These are phyloP conservation scores for Drosophila nr. perissopoda DNA, from an alignment of 2,888 invertebrate species.

Conservation along the genomic window DNA sequence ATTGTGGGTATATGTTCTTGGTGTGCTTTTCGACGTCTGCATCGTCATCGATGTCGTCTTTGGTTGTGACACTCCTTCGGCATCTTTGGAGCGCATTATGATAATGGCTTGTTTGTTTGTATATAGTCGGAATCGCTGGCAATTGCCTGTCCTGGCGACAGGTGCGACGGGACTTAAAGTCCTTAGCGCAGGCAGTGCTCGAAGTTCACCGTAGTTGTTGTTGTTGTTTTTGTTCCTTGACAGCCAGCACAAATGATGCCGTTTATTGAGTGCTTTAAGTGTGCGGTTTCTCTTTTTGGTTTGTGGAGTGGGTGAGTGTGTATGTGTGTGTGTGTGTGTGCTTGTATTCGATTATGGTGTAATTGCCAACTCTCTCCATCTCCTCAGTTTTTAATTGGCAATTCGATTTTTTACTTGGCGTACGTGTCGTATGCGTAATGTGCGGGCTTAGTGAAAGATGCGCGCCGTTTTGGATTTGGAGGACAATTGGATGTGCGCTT, in stretches of 20 bases:
- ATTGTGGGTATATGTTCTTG: background rate
- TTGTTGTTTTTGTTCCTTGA: constrained; percentile 29
- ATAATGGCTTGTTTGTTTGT: constrained; percentile 78
- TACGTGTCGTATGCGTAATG: constrained; percentile 77
- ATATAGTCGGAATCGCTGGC: constrained; percentile 46
- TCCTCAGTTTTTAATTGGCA: constrained; percentile 73
- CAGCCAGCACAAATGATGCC: constrained; percentile 68
- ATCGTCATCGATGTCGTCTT: constrained; percentile 59
- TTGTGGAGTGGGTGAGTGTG: background rate
- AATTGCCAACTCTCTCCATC: constrained; percentile 53
- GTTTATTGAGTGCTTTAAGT: constrained; percentile 74
- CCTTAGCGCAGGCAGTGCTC: constrained; percentile 19
- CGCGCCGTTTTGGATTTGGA: constrained; percentile 60
- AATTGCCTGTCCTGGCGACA: constrained; percentile 49
- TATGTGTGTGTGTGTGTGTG: constrained; percentile 1
- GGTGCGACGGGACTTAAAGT: constrained; percentile 66
- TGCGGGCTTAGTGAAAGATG: constrained; percentile 58
- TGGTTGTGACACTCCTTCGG: constrained; percentile 46
- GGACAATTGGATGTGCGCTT: constrained; percentile 39
- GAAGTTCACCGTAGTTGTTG: constrained; percentile 24
- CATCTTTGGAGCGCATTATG: constrained; percentile 73
- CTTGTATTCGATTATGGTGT: constrained; percentile 51
- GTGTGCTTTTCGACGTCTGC: constrained; percentile 18
- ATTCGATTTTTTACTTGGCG: constrained; percentile 56
- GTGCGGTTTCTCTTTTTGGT: constrained; percentile 45